Evolutionary conservation across 2,113 vertebrate species (phyloP), one percentile per base, ranked within the genome.

Genomic region (Oncorhynchus nerka): DNA sequence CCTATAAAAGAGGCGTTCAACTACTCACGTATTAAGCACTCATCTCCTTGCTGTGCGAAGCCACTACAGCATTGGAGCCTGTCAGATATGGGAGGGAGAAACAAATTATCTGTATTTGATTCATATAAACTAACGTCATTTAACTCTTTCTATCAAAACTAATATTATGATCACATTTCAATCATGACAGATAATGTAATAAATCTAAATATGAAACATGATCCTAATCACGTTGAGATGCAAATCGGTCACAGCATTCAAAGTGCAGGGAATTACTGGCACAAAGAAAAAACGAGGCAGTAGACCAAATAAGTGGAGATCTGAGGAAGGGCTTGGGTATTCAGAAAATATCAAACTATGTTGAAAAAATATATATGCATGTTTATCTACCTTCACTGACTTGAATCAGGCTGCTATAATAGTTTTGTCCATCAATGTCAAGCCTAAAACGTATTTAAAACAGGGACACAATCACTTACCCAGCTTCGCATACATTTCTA

Each of bases 21-120:
- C 19, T 66, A 68, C 67, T 20, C 16, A 99, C 97, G 95, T 83
- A 93, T 95, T 82, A 90, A 88, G 88, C 98, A 99, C 80, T 99
- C 98, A 2, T 94, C 95, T 45, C 95, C 96, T 70, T 94, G 94
- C 88, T 97, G 95, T 74, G 82, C 94, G 97, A 97, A 99, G 86
- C 98, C 97, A 0, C 88, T 80, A 83, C 98, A 99, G 92, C 98
- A 99, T 20, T 86, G 68, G 0, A 87, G 86, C 66, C 84, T 92
- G 0, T 91, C 78, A 49, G 95, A 95, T 72, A 97, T 99, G 91
- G 83, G 48, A 22, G 20, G 75, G 73, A 79, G 72, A 39, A 19
- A 70, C 49, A 13, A 62, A 9, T n/a, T 0, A 22, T 61, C 5
- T 61, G n/a, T 62, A 24, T 9, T 62, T n/a, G 15, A 55, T 55